These are phyloP conservation scores for Vultur gryphus DNA, from an alignment of 2,797 vertebrate species.

Conservation along the genomic window DNA sequence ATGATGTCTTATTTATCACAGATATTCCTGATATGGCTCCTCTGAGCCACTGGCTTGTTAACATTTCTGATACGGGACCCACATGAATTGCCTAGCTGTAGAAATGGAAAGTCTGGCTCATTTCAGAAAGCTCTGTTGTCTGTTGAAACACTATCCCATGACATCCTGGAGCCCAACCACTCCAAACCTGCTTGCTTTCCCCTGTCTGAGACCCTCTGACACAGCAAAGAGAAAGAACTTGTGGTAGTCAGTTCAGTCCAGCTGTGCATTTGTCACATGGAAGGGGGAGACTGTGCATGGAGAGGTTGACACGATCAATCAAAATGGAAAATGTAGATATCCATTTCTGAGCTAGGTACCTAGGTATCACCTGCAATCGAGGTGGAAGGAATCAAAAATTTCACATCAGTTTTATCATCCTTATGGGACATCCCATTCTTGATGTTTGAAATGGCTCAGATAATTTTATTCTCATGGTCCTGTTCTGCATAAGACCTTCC, in stretches of 20 bases:
- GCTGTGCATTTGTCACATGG: background rate
- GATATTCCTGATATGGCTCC: background rate
- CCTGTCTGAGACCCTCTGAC: too few relatives aligned
- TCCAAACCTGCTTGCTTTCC: background rate
- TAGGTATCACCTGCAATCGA: background rate
- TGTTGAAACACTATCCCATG: background rate
- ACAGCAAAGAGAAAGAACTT: background rate
- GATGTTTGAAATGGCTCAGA: background rate
- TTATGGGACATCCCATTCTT: background rate
- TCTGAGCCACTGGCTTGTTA: background rate
- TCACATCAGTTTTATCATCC: background rate
- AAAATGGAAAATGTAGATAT: background rate
- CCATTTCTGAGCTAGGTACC: background rate
- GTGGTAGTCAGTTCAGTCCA: background rate
- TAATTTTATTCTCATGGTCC: background rate
- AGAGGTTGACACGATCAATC: background rate
- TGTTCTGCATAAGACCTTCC: background rate
- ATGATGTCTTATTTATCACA: conserved; percentile 52
- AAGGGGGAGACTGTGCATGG: background rate
- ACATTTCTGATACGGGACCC: background rate
- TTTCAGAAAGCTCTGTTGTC: background rate
- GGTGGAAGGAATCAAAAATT: background rate
- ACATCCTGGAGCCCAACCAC: background rate
- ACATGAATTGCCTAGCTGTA: background rate
- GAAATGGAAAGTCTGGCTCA: background rate